Conservation (phyloP, 2,888 invertebrate species). For the Cerastis leucographa region DNA sequence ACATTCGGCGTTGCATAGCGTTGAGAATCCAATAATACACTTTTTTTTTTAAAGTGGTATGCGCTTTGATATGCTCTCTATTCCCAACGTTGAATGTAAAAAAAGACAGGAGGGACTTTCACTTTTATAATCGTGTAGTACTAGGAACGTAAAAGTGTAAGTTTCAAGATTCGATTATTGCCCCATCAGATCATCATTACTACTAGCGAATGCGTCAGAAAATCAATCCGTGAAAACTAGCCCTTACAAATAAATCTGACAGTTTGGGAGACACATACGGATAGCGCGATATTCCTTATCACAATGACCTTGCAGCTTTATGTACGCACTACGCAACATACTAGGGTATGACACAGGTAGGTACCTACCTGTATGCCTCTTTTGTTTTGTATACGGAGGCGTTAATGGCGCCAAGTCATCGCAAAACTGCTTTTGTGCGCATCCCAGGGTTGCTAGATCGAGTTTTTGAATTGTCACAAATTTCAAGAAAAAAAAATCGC, state of each 20-base stretch:
- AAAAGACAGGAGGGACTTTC: not conserved
- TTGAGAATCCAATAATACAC: not conserved
- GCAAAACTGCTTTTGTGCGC: too few relatives aligned
- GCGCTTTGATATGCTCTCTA: not conserved
- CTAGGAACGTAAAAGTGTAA: not conserved
- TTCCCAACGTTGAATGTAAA: not conserved
- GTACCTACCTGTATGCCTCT: not conserved
- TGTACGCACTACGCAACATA: not conserved
- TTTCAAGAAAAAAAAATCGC: too few relatives aligned
- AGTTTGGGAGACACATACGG: not conserved
- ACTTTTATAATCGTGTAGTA: not conserved
- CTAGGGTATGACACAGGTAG: not conserved
- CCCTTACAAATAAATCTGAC: not conserved
- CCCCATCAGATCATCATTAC: not conserved
- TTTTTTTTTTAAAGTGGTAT: not conserved
- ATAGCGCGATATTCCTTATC: not conserved
- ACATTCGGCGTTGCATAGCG: not conserved
- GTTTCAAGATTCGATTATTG: not conserved
- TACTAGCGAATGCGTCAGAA: not conserved
- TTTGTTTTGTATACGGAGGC: not conserved
- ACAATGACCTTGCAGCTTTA: not conserved
- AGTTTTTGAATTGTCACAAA: too few relatives aligned
- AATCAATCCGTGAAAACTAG: not conserved
- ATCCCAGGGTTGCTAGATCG: too few relatives aligned
- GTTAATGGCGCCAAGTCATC: too few relatives aligned